Evolutionary conservation across 2,888 invertebrate genomes (phyloP).

Genomic region (Tanypteryx hageni): DNA sequence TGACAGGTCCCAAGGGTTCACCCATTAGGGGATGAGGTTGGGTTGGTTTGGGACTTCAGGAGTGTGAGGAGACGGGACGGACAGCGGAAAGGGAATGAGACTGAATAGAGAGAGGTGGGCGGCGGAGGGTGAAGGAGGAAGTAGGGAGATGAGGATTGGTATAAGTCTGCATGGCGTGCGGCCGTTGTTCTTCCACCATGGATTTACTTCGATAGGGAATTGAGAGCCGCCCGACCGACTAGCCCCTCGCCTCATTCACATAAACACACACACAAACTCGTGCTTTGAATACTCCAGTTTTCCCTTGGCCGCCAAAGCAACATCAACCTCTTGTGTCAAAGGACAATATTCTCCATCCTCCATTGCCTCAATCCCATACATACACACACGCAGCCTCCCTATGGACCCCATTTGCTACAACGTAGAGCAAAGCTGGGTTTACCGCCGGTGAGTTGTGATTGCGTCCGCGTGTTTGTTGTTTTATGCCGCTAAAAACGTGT

Average conservation of each 20-base stretch:
- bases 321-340: conserved; percentile 33
- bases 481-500: neutral
- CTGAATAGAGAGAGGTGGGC: neutral
- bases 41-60: conserved; percentile 36
- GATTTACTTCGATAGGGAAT: neutral
- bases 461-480: neutral
- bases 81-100: neutral
- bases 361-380: neutral
- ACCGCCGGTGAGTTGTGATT: neutral
- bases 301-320: neutral
- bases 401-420: neutral
- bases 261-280: neutral
- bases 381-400: neutral
- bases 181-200: conserved; percentile 8
- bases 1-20: conserved; percentile 60
- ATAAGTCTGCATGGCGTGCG: conserved; percentile 22
- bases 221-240: neutral
- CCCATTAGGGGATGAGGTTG: conserved; percentile 59
- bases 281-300: conserved; percentile 36
- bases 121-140: neutral
- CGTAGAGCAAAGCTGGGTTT: neutral
- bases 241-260: neutral
- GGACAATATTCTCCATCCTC: neutral
- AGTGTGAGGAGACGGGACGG: neutral
- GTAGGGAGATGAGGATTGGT: neutral